Conservation (phyloP, 1,140 invertebrate genomes). For the Meloidogyne exigua region DNA sequence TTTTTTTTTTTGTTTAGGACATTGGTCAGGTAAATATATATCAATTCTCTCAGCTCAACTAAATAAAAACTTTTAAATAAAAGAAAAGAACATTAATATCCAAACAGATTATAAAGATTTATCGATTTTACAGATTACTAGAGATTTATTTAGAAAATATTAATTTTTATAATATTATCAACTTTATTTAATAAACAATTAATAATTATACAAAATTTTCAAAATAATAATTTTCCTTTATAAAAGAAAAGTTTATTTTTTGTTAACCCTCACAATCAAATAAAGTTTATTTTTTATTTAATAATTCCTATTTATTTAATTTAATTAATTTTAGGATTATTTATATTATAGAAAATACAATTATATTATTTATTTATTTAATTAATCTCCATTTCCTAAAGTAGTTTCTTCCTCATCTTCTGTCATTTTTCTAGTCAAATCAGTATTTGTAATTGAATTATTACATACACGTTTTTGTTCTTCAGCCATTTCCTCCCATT, state of each 20-base stretch:
- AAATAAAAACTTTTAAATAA: not conserved
- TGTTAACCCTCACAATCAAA: too few relatives aligned
- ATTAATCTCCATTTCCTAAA: slow-evolving; percentile 21
- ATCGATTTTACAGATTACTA: not conserved
- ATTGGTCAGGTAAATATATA: not conserved
- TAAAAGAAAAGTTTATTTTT: too few relatives aligned
- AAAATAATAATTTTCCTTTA: too few relatives aligned
- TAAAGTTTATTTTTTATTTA: too few relatives aligned
- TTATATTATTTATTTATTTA: not conserved
- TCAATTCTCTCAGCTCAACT: too few relatives aligned
- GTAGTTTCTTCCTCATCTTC: slow-evolving; percentile 11
- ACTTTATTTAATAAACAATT: too few relatives aligned
- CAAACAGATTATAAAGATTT: not conserved
- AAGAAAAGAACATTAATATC: not conserved
- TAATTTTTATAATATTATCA: too few relatives aligned
- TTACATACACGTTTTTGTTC: slow-evolving; percentile 43
- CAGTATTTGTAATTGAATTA: not conserved
- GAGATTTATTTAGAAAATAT: too few relatives aligned
- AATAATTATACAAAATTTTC: too few relatives aligned
- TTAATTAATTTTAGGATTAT: too few relatives aligned
- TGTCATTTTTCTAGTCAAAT: not conserved
- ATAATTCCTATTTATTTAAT: too few relatives aligned
- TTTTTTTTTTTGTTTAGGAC: not conserved
- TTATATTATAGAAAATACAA: too few relatives aligned
- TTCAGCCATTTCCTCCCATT: slow-evolving; percentile 68